phyloP scores from a whole-genome alignment of 2,797 vertebrate genomes.

The Antrozous pallidus region DNA sequence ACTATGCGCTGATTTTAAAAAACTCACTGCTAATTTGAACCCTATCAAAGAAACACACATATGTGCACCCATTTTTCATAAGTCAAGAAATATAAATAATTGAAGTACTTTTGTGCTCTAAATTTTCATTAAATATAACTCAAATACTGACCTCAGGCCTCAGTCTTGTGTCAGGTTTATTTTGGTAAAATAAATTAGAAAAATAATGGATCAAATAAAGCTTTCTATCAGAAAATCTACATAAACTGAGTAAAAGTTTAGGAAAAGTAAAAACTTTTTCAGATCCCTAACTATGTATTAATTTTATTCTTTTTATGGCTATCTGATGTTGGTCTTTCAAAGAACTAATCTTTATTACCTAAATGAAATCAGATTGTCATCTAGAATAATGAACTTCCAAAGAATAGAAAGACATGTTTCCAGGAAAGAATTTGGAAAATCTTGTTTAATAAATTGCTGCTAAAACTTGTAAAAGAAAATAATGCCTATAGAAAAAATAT shows the following conservation, averaged over 20 bases:
- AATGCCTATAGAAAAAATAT: neutral
- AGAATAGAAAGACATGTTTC: neutral
- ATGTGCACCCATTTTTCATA: slow-evolving; percentile 65
- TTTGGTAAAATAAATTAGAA: slow-evolving; percentile 68
- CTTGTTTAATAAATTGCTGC: slow-evolving; percentile 10
- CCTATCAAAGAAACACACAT: slow-evolving; percentile 65
- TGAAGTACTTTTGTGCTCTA: slow-evolving; percentile 67
- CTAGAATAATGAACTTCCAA: neutral
- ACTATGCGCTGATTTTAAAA: slow-evolving; percentile 60
- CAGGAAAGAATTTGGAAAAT: slow-evolving; percentile 18
- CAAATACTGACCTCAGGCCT: neutral
- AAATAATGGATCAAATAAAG: slow-evolving; percentile 61
- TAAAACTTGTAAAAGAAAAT: neutral
- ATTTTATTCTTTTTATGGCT: neutral
- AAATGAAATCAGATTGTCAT: slow-evolving; percentile 12
- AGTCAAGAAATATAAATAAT: slow-evolving; percentile 66
- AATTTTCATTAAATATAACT: slow-evolving; percentile 69
- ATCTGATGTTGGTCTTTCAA: slow-evolving; percentile 22
- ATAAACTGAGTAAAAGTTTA: neutral
- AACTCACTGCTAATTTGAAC: slow-evolving; percentile 69
- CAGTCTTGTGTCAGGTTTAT: slow-evolving; percentile 34
- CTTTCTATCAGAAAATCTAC: slow-evolving; percentile 46
- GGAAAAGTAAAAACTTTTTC: slow-evolving; percentile 36
- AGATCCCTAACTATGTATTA: neutral
- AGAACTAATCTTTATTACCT: neutral